These are phyloP conservation scores for Muraenolepis orangiensis DNA, from an alignment of 2,797 vertebrate genomes.

Conservation along the genomic window DNA sequence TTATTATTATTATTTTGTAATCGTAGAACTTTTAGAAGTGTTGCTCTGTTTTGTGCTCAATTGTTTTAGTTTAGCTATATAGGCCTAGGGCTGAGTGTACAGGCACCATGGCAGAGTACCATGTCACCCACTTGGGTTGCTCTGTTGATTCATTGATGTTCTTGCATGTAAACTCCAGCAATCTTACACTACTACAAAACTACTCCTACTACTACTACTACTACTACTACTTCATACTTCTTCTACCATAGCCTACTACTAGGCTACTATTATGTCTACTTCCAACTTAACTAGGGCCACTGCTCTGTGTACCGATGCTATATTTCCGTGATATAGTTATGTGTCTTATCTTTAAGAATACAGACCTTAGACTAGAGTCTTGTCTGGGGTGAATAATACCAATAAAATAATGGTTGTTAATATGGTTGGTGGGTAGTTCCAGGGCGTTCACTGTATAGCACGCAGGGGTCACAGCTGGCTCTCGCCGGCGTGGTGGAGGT, in stretches of 20 bases:
- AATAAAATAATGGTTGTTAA: not conserved
- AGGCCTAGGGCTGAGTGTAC: not conserved
- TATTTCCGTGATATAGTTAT: not conserved
- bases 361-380: too few species aligned
- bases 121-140: too few species aligned
- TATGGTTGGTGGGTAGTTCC: not conserved
- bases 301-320: not conserved
- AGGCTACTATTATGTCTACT: not conserved
- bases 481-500: slow-evolving; percentile 23
- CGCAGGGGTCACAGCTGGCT: not conserved
- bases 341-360: too few species aligned
- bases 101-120: not conserved
- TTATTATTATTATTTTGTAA: not conserved
- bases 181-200: not conserved
- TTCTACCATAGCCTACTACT: not conserved
- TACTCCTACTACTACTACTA: not conserved
- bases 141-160: not conserved
- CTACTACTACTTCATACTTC: not conserved
- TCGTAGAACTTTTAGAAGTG: not conserved
- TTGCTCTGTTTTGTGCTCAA: not conserved
- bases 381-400: not conserved
- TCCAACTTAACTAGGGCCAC: not conserved
- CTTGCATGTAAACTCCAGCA: not conserved
- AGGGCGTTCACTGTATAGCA: not conserved
- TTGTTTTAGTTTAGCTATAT: not conserved